Evolutionary conservation across 2,797 vertebrate species (phyloP).

Genomic region (Dendrocincla tyrannina): DNA sequence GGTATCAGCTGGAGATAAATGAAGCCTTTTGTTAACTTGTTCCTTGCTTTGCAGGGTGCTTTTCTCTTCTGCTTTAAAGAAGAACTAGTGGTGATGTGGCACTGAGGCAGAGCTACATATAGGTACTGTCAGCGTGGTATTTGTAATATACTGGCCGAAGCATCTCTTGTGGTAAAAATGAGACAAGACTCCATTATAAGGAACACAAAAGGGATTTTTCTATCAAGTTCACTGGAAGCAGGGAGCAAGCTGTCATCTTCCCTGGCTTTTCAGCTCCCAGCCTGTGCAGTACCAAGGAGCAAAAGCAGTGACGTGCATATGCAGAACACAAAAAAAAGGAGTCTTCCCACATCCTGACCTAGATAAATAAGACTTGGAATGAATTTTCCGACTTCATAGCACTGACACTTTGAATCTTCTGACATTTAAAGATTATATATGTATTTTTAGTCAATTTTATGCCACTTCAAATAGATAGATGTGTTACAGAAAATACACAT

Average conservation of each 20-base stretch:
- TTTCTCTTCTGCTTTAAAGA: slow-evolving; percentile 6
- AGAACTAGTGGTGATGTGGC: neutral
- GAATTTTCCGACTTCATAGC: slow-evolving; percentile 22
- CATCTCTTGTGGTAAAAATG: neutral
- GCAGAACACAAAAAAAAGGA: neutral
- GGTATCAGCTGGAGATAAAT: slow-evolving; percentile 56
- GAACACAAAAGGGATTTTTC: slow-evolving; percentile 17
- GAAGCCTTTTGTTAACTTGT: slow-evolving; percentile 39
- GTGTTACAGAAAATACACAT: neutral
- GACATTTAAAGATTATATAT: neutral
- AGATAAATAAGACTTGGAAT: slow-evolving; percentile 53
- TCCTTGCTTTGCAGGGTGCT: neutral
- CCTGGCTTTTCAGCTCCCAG: neutral
- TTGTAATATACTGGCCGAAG: neutral
- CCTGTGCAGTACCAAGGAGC: neutral
- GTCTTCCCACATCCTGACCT: slow-evolving; percentile 18
- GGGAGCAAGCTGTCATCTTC: neutral
- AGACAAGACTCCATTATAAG: slow-evolving; percentile 3
- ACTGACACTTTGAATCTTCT: neutral
- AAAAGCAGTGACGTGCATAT: neutral
- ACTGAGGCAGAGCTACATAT: neutral
- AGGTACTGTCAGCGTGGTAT: neutral
- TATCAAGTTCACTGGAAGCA: neutral
- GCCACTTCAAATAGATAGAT: neutral
- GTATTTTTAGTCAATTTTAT: neutral